These are phyloP conservation scores for Drosophila mimetica DNA, from an alignment of 2,888 invertebrate genomes.

Conservation along the genomic window DNA sequence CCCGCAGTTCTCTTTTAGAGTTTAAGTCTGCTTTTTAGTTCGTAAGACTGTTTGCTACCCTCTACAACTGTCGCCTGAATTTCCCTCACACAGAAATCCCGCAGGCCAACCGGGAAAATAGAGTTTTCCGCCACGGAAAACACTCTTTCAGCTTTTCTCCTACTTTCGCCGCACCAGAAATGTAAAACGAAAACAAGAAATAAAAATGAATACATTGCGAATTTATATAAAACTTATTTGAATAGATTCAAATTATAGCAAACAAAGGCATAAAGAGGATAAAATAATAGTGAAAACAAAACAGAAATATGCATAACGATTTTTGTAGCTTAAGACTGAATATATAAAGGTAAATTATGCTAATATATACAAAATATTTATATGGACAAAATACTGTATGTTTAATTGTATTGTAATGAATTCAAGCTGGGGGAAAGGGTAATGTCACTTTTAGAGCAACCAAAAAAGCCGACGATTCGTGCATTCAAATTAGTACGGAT, in stretches of 20 bases:
- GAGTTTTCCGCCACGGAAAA: neutral
- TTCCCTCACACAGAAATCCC: slow-evolving; percentile 1
- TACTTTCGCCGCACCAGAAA: slow-evolving; percentile 49
- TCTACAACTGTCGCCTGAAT: slow-evolving; percentile 24
- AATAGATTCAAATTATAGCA: slow-evolving; percentile 64
- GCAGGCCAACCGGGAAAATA: neutral
- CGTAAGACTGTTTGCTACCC: slow-evolving; percentile 48
- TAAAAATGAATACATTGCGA: slow-evolving; percentile 63
- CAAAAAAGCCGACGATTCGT: slow-evolving; percentile 31
- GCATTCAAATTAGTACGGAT: slow-evolving; percentile 31
- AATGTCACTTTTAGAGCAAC: slow-evolving; percentile 53
- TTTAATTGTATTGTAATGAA: slow-evolving; percentile 74
- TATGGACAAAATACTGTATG: slow-evolving; percentile 59
- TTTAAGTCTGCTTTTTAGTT: slow-evolving; percentile 66
- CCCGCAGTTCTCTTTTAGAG: slow-evolving; percentile 36
- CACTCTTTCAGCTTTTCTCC: slow-evolving; percentile 26
- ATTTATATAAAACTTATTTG: slow-evolving; percentile 70
- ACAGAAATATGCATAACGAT: slow-evolving; percentile 76
- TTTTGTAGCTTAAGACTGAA: slow-evolving; percentile 81
- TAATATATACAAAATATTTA: slow-evolving; percentile 59
- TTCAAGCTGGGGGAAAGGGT: slow-evolving; percentile 76
- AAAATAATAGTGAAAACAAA: slow-evolving; percentile 36
- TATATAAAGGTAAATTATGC: slow-evolving; percentile 73
- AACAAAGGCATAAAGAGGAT: slow-evolving; percentile 31
- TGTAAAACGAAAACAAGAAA: slow-evolving; percentile 29